Evolutionary conservation across 2,113 vertebrate species (phyloP).

Genomic region (Leptodactylus fuscus): DNA sequence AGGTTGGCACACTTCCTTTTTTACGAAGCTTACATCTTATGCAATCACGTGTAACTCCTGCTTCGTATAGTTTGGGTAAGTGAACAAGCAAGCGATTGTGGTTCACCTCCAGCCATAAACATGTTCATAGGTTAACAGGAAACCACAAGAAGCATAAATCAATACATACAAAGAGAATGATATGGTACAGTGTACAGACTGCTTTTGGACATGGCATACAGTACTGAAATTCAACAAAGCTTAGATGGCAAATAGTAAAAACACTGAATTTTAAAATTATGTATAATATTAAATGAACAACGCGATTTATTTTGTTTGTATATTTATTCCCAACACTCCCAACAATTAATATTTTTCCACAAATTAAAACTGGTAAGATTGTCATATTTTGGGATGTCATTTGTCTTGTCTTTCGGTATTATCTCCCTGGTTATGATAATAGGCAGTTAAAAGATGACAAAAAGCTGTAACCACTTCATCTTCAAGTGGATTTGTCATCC

Average conservation of each 20-base stretch:
- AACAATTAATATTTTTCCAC: no score
- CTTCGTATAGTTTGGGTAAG: constrained; percentile 47
- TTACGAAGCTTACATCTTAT: constrained; percentile 30
- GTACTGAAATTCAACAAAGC: no score
- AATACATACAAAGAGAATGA: constrained; percentile 27
- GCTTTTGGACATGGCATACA: neutral
- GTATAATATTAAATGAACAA: no score
- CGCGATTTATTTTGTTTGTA: no score
- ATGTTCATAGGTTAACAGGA: constrained; percentile 57
- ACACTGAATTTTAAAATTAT: neutral
- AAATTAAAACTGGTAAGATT: no score
- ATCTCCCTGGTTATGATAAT: no score
- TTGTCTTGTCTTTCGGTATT: no score
- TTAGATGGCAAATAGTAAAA: neutral
- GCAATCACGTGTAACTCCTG: constrained; percentile 52
- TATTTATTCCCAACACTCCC: no score
- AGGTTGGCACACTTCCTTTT: constrained; percentile 53
- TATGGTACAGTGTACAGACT: constrained; percentile 15
- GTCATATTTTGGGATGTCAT: no score
- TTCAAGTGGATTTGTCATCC: no score
- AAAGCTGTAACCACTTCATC: no score
- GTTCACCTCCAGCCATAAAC: constrained; percentile 55
- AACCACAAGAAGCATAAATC: constrained; percentile 55
- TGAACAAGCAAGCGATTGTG: constrained; percentile 48
- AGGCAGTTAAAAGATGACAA: no score